Percentiles rank a stretch among this genome's conserved stretches.
Conservation (phyloP, 1,140 invertebrate species). For the Ostrea denselamellosa region DNA sequence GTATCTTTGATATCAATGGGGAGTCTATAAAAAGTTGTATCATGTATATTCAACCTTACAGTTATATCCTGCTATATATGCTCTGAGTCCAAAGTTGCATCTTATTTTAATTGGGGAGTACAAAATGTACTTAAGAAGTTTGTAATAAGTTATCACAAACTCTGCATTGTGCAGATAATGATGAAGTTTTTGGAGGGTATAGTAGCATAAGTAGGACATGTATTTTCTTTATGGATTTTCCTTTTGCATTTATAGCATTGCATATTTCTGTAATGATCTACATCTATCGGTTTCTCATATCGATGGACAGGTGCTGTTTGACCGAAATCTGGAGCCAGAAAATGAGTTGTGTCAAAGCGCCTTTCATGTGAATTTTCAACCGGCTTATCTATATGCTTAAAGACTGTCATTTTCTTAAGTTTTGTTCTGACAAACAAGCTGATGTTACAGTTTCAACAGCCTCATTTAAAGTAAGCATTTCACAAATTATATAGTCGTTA, state of each 20-base stretch:
- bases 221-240: conserved; percentile 61
- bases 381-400: too few species aligned
- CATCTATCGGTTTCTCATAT: too few species aligned
- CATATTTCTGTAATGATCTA: too few species aligned
- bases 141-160: conserved; percentile 67
- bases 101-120: too few species aligned
- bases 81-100: too few species aligned
- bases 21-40: conserved; percentile 50
- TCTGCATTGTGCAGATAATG: conserved; percentile 61
- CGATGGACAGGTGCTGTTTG: too few species aligned
- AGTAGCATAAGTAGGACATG: conserved; percentile 42
- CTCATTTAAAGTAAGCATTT: too few species aligned
- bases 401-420: too few species aligned
- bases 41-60: conserved; percentile 57
- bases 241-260: conserved; percentile 55
- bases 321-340: conserved; percentile 57
- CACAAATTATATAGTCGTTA: too few species aligned
- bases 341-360: conserved; percentile 50
- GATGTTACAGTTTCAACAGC: too few species aligned
- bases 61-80: conserved; percentile 58
- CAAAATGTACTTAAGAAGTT: conserved; percentile 57
- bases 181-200: conserved; percentile 59
- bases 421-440: too few species aligned
- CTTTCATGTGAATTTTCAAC: conserved; percentile 47
- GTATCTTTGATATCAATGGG: not conserved